Conservation (phyloP, 1,140 invertebrate genomes). For the Aphelinus atriplicis region DNA sequence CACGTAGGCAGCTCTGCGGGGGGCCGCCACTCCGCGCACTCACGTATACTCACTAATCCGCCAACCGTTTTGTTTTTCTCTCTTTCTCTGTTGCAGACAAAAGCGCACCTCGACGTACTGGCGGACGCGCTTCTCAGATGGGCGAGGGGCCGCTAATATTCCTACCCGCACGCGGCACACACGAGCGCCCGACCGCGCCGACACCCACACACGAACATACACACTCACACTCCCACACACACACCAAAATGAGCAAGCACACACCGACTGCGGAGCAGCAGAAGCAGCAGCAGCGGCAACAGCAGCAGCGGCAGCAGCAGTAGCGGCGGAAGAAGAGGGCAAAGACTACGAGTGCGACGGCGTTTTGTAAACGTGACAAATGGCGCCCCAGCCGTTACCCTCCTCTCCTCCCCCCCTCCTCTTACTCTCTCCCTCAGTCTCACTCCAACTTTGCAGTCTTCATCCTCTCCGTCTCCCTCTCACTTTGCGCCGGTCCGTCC, state of each 20-base stretch:
- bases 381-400: not conserved
- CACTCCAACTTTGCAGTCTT: not conserved
- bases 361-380: slow-evolving; percentile 15
- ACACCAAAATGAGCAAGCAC: not conserved
- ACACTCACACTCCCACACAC: not conserved
- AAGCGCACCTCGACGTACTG: slow-evolving; percentile 91
- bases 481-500: no score
- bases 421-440: not conserved
- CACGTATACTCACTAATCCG: no score
- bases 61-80: slow-evolving; percentile 20
- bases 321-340: not conserved
- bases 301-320: not conserved
- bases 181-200: not conserved
- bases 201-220: slow-evolving; percentile 3
- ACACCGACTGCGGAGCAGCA: not conserved
- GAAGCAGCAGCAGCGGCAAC: not conserved
- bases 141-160: slow-evolving; percentile 85
- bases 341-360: not conserved
- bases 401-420: not conserved
- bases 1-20: no score
- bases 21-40: no score
- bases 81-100: slow-evolving; percentile 79
- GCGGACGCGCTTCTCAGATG: slow-evolving; percentile 91
- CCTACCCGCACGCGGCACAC: not conserved
- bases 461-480: not conserved